Conservation (phyloP, 2,888 invertebrate genomes). For the Macropis europaea region DNA sequence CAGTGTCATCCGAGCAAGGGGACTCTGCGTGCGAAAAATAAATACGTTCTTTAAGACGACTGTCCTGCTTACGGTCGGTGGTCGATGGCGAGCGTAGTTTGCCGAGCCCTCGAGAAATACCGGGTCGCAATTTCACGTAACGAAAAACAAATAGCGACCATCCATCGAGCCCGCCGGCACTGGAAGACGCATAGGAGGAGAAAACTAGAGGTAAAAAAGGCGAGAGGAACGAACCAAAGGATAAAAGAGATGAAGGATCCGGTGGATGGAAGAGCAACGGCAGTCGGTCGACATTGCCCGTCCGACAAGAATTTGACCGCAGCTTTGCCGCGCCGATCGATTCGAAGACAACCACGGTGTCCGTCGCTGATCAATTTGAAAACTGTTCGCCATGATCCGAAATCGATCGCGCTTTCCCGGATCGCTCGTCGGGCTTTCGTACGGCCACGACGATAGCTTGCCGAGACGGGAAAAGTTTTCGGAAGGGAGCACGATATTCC, state of each 20-base stretch:
- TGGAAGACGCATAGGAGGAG: conserved; percentile 16
- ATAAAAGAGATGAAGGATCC: conserved; percentile 10
- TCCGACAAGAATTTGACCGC: conserved; percentile 7
- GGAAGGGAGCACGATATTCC: not conserved
- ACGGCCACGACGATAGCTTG: not conserved
- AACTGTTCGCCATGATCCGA: too few relatives aligned
- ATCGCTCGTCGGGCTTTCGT: not conserved
- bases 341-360: not conserved
- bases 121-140: conserved; percentile 70
- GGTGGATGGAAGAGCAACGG: not conserved
- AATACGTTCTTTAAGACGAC: conserved; percentile 52
- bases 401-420: too few relatives aligned
- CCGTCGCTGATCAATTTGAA: not conserved
- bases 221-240: conserved; percentile 10
- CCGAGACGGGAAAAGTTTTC: not conserved
- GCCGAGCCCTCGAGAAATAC: conserved; percentile 70
- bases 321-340: not conserved
- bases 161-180: conserved; percentile 56
- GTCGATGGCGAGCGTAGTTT: conserved; percentile 71
- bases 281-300: not conserved
- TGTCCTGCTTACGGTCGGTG: conserved; percentile 60
- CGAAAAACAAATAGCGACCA: conserved; percentile 73
- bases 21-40: conserved; percentile 52
- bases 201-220: conserved; percentile 15
- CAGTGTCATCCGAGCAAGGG: too few relatives aligned